Evolutionary conservation across 2,888 invertebrate species (phyloP), one percentile per base, ranked within the genome.

Genomic region (Perizoma flavofasciatum): DNA sequence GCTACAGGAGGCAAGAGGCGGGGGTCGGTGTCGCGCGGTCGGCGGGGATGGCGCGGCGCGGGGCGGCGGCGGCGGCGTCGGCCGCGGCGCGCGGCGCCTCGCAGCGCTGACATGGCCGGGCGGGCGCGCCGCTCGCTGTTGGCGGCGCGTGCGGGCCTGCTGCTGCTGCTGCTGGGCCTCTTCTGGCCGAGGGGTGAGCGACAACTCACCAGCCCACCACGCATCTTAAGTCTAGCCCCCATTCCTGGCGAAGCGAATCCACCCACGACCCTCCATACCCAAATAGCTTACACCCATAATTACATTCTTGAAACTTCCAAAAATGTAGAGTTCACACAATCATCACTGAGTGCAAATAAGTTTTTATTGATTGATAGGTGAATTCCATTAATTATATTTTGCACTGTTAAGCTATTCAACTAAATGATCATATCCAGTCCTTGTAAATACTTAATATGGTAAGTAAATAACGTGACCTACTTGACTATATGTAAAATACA

Each of bases 141-240:
- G 88, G 89, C 90, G 88, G 89, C 90, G 90, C 90, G 89, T 89
- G 91, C 90, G 85, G 88, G 83, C 85, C 87, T 90, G 86, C 89
- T 92, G 86, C 89, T 89, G 85, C 88, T 85, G 81, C 86, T 89
- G 88, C 89, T 91, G 85, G 88, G 81, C 88, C 87, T 89, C 85
- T 87, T 92, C 79, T 86, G 88, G 84, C 88, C 86, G 83, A 85
- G 85, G 83, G 91, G 91, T 92, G 81, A 88, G 88, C 68, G 11
- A n/a, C 33, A n/a, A 22, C 22, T 22, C 43, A 7, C 33, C 10
- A 22, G 22, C 22, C 22, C 1, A 32, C 8, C 37, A 35, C 40
- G 37, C 37, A 37, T 37, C 0, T 37, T 6, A 56, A n/a, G 39
- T 39, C 45, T 10, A 49, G n/a, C 32, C 22, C 49, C 1, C 32